These are phyloP conservation scores for Platycnemis pennipes DNA, from an alignment of 2,888 invertebrate species.

Conservation along the genomic window DNA sequence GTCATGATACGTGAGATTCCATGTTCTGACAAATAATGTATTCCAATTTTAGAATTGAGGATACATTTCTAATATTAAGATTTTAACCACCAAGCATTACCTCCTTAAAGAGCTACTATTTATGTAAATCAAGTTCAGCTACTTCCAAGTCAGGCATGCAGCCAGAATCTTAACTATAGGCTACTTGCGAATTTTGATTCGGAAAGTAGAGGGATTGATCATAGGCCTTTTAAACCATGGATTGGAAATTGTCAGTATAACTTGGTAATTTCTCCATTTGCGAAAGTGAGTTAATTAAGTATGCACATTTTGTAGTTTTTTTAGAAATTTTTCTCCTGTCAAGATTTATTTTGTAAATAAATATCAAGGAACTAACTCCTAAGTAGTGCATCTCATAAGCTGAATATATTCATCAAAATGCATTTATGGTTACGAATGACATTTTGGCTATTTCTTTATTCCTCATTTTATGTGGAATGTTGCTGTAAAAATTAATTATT, in stretches of 20 bases:
- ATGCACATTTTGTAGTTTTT: background rate
- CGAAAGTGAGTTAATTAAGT: background rate
- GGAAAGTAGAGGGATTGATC: background rate
- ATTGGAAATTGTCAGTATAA: background rate
- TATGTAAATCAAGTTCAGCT: background rate
- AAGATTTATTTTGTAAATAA: slow-evolving; percentile 1
- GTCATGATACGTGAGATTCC: background rate
- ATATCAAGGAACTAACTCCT: background rate
- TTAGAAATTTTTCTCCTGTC: background rate
- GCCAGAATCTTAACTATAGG: background rate
- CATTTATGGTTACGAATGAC: background rate
- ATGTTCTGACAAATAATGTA: background rate
- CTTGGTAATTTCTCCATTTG: background rate
- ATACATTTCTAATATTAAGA: background rate
- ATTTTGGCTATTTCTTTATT: background rate
- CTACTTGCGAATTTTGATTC: background rate
- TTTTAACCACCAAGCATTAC: background rate
- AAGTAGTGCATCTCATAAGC: background rate
- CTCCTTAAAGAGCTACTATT: background rate
- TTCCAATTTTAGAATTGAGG: background rate
- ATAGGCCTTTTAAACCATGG: background rate
- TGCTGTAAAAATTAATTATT: background rate
- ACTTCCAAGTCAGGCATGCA: background rate
- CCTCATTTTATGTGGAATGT: background rate
- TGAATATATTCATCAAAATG: background rate